Base-by-base conservation (phyloP, 92 coral and sea anemone genomes). In the Blastomussa wellsi region DNA sequence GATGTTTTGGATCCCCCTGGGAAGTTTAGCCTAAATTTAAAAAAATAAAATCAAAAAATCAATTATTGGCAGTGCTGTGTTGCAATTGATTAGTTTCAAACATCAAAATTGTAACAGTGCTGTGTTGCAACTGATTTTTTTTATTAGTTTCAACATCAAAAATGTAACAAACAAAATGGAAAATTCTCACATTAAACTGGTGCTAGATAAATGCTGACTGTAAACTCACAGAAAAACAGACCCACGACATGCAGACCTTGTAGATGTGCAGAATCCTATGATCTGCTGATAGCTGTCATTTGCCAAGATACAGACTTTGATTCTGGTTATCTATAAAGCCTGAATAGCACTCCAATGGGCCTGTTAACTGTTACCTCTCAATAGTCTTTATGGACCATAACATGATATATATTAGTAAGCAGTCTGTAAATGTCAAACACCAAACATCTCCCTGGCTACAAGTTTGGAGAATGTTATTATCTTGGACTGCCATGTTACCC, bases 1-100 rank as follows among this genome's bases (percentile, higher is more conserved):
- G 86, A 97, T 97, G 87, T 97, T 95, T 35, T 85, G 89, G 15
- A 97, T 87, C 39, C 99, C 99, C 15, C 99, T 93, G 13, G 99
- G 99, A 78, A 97, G 90, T 78, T 94, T 97, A n/a, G 99, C 99
- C 99, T 97, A 84, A 33, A 0, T 49, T 6, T 1, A 83, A 41
- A 32, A 36, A 78, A 29, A 7, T 26, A 42, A 37, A 3, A 37
- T 4, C 5, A n/a, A 7, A 53, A 38, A 0, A 38, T 13, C 49
- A 44, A 6, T 44, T 44, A 44, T 44, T 44, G 49, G 7, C 49
- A 44, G 49, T 2, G 16, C 57, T 51, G 22, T 51, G 57, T 51
- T 51, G 16, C 57, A 2, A 1, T 51, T 22, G 16, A 14, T 15
- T 5, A 51, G 22, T 51, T 51, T 51, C 0, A 12, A 14, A 51